A percentile compares a stretch with the other conserved stretches of the same genome.
Conservation (phyloP, 2,797 vertebrate genomes). For the Notamacropus eugenii region DNA sequence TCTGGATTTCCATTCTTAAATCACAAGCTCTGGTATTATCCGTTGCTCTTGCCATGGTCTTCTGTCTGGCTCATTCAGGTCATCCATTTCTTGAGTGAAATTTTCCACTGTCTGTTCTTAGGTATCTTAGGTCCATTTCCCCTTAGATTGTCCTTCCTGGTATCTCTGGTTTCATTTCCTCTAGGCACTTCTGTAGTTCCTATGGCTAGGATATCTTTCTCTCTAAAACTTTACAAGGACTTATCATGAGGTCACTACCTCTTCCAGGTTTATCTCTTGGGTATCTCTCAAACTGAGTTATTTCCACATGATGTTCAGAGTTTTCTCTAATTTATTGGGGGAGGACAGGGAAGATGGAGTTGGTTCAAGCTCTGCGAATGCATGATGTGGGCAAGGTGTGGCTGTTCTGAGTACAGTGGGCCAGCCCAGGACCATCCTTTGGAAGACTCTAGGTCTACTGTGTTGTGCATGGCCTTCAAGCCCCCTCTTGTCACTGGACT, state of each 20-base stretch:
- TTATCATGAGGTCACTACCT: background rate
- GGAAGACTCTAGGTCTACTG: too few species aligned
- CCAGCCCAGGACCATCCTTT: too few species aligned
- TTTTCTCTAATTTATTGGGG: too few species aligned
- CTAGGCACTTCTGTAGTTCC: background rate
- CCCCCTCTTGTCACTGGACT: too few species aligned
- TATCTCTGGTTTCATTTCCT: background rate
- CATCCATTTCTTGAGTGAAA: background rate
- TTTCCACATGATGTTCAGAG: too few species aligned
- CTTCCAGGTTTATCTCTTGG: too few species aligned
- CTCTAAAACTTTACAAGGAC: background rate
- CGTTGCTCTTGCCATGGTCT: background rate
- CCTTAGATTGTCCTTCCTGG: background rate
- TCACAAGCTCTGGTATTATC: background rate
- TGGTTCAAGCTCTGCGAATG: too few species aligned
- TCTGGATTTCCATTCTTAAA: background rate
- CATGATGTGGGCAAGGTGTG: too few species aligned
- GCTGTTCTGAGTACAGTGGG: too few species aligned
- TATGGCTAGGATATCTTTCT: background rate
- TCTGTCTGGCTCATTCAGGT: background rate
- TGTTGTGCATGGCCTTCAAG: too few species aligned
- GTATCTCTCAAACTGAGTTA: too few species aligned
- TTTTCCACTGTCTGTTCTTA: background rate
- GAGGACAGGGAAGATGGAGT: too few species aligned
- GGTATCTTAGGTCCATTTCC: background rate